Percentiles rank a stretch among this genome's conserved stretches.
phyloP scores from a whole-genome alignment of 2,888 invertebrate species.

The Agrilus mali region DNA sequence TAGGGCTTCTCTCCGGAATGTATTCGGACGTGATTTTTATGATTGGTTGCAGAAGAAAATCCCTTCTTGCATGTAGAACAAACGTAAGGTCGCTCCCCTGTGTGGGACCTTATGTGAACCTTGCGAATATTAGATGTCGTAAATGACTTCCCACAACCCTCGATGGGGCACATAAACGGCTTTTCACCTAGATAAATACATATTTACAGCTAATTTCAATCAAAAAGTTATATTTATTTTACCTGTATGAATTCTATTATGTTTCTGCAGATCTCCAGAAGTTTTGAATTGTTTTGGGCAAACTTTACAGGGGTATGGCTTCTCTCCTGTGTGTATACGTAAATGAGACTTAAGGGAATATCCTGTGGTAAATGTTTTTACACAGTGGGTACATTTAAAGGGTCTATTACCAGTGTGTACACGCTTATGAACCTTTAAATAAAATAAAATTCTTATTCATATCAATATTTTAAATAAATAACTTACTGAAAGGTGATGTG shows the following conservation, averaged over 20 bases:
- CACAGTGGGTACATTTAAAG: constrained; percentile 37
- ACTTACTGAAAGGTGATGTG: constrained; percentile 38
- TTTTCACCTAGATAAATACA: constrained; percentile 31
- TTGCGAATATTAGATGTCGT: constrained; percentile 58
- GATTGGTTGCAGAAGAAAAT: constrained; percentile 56
- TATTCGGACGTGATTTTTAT: constrained; percentile 54
- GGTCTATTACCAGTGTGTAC: constrained; percentile 39
- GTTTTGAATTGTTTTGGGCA: constrained; percentile 31
- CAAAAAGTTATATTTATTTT: not conserved
- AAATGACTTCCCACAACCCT: constrained; percentile 50
- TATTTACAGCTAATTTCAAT: too few species aligned
- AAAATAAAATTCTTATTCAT: constrained; percentile 3
- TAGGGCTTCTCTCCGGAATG: constrained; percentile 59
- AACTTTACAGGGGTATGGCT: constrained; percentile 27
- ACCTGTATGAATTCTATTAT: constrained; percentile 33
- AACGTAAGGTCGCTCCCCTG: constrained; percentile 52
- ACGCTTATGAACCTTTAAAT: constrained; percentile 38
- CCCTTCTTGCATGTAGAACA: constrained; percentile 49
- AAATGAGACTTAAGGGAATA: constrained; percentile 39
- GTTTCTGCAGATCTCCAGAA: constrained; percentile 31
- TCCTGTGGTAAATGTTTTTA: constrained; percentile 39
- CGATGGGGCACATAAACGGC: constrained; percentile 39
- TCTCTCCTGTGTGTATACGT: constrained; percentile 40
- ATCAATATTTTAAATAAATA: not conserved
- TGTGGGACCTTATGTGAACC: constrained; percentile 53